Evolutionary conservation across 2,113 vertebrate genomes (phyloP).

Genomic region (Cisticola juncidis): DNA sequence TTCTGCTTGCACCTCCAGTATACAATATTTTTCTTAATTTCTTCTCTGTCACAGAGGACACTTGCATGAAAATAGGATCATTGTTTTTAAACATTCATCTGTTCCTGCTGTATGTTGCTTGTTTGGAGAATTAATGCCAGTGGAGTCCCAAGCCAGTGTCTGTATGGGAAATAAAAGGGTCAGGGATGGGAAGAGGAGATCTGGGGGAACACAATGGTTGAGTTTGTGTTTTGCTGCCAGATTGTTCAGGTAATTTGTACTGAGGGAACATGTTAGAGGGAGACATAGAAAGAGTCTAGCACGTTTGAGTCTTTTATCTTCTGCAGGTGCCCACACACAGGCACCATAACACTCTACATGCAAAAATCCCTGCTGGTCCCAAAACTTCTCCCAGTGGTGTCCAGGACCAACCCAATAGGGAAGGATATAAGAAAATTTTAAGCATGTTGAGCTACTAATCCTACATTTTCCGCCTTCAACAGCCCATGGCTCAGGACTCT

Average conservation of each 20-base stretch:
- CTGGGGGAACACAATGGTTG: accelerated
- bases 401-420: background rate
- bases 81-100: background rate
- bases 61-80: background rate
- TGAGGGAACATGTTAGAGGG: background rate
- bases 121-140: background rate
- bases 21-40: background rate
- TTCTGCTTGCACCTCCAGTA: background rate
- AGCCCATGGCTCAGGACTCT: background rate
- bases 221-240: background rate
- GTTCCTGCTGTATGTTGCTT: background rate
- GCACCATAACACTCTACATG: background rate
- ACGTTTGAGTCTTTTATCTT: background rate
- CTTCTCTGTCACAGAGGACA: background rate
- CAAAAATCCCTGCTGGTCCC: background rate
- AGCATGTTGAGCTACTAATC: background rate
- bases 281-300: background rate
- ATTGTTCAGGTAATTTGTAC: background rate
- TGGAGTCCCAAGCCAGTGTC: background rate
- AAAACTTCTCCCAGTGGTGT: background rate
- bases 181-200: background rate
- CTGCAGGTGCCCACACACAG: background rate
- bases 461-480: background rate
- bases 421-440: background rate
- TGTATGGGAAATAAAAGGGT: background rate